These are phyloP conservation scores for Melanotaenia parkinsoni DNA, from an alignment of 2,797 vertebrate species.

Conservation along the genomic window DNA sequence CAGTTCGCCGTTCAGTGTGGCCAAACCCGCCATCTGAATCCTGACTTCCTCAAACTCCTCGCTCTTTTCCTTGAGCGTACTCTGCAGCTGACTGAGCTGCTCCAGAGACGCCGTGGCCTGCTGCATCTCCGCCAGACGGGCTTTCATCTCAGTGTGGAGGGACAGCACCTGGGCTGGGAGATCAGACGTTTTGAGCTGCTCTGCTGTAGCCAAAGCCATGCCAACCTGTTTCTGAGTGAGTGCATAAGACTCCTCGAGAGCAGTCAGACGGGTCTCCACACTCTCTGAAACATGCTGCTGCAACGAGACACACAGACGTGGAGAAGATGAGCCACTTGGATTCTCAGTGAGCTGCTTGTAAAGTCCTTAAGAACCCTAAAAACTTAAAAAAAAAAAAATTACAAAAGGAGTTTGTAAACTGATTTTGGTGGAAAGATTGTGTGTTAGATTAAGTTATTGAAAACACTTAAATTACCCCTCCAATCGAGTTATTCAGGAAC, in stretches of 20 bases:
- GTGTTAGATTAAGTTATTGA: neutral
- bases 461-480: neutral
- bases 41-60: constrained; percentile 64
- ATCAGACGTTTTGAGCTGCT: constrained; percentile 73
- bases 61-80: constrained; percentile 46
- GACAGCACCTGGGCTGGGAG: constrained; percentile 73
- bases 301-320: constrained; percentile 25
- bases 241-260: constrained; percentile 67
- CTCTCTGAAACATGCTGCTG: constrained; percentile 59
- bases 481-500: neutral
- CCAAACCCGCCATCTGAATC: constrained; percentile 64
- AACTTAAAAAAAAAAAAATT: neutral
- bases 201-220: constrained; percentile 65
- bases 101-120: constrained; percentile 68
- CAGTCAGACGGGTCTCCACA: constrained; percentile 66
- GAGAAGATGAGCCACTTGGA: neutral
- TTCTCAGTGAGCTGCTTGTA: neutral
- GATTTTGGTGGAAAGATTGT: neutral
- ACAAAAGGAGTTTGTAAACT: neutral
- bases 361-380: neutral
- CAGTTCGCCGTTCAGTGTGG: constrained; percentile 31
- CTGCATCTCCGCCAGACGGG: constrained; percentile 74
- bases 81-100: constrained; percentile 67
- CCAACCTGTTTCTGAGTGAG: constrained; percentile 73
- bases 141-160: constrained; percentile 72